Conservation (phyloP, 2,797 vertebrate species). For the Mormyrops boulengeri region DNA sequence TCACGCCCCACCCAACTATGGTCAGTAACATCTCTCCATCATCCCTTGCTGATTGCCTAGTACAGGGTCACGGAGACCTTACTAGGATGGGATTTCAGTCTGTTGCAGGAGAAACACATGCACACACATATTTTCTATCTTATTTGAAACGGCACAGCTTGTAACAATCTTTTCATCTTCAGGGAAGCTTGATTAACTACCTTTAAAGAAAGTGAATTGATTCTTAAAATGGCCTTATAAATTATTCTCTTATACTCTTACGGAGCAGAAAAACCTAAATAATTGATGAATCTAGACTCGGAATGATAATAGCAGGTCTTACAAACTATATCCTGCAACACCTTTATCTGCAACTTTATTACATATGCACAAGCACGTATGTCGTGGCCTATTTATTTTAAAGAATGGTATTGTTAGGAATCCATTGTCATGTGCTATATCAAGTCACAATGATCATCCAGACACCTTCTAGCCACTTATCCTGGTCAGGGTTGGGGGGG, state of each 20-base stretch:
- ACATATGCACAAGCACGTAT: not conserved
- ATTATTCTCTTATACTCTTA: not conserved
- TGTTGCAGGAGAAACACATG: not conserved
- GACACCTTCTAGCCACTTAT: not conserved
- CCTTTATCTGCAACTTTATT: not conserved
- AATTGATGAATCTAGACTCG: not conserved
- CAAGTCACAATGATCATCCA: not conserved
- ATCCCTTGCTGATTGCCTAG: not conserved
- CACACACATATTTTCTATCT: not conserved
- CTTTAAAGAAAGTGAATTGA: not conserved
- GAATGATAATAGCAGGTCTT: not conserved
- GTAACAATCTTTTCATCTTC: not conserved
- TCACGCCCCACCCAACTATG: not conserved
- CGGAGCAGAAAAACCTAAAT: not conserved
- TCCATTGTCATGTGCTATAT: not conserved
- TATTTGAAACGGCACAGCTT: not conserved
- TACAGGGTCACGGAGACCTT: not conserved
- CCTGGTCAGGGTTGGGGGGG: not conserved
- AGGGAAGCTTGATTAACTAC: not conserved
- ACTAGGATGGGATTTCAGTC: not conserved
- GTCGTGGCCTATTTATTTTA: not conserved
- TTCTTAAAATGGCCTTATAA: slow-evolving; percentile 4
- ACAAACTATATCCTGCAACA: not conserved
- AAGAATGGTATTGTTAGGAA: not conserved
- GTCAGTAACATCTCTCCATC: not conserved